phyloP scores from a whole-genome alignment of 2,113 vertebrate genomes.

The Gracilinanus agilis region DNA sequence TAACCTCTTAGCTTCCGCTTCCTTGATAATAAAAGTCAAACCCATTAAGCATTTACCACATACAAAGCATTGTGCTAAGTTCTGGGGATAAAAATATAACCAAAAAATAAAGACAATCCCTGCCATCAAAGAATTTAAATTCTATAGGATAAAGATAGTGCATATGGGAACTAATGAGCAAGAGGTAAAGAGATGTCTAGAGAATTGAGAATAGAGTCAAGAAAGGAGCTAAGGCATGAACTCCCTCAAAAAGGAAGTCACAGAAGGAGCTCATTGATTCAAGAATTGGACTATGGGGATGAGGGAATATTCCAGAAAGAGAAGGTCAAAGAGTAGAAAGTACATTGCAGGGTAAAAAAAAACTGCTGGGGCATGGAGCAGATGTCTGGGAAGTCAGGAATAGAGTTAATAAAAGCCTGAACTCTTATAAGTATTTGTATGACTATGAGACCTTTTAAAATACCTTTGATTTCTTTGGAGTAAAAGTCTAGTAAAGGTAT shows the following conservation, averaged over 20 bases:
- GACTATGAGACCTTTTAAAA: background rate
- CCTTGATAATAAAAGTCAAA: no score
- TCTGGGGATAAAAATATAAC: no score
- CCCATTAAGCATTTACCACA: no score
- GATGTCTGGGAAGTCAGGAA: background rate
- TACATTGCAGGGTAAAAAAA: background rate
- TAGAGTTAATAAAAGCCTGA: background rate
- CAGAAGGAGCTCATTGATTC: background rate
- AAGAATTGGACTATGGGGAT: background rate
- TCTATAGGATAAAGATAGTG: background rate
- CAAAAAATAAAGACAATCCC: no score
- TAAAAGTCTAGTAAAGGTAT: background rate
- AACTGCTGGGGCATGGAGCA: background rate
- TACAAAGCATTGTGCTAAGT: no score
- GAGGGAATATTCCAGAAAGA: background rate
- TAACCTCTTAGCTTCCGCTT: no score
- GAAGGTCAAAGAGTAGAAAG: background rate
- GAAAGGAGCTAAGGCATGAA: background rate
- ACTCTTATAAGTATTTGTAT: background rate
- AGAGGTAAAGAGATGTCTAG: background rate
- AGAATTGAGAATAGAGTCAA: background rate
- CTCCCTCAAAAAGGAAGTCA: background rate
- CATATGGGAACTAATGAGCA: background rate
- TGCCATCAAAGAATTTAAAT: no score
- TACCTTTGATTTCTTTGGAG: background rate